These are phyloP conservation scores for Cuculus canorus DNA, from an alignment of 2,797 vertebrate genomes.

Conservation along the genomic window DNA sequence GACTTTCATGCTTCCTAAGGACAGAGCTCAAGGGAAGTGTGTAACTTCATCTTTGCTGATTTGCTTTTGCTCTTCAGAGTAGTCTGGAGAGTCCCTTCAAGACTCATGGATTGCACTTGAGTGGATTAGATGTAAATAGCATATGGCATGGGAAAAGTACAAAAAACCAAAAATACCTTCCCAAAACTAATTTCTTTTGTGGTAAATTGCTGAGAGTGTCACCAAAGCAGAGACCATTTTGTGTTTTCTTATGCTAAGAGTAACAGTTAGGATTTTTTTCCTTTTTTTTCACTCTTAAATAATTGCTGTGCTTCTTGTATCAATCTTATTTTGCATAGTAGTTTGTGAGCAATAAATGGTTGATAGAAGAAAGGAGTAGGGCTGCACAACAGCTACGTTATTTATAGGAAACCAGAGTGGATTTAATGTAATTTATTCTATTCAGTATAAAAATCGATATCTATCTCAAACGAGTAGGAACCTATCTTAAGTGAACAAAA, in stretches of 20 bases:
- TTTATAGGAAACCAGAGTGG: background rate
- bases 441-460: background rate
- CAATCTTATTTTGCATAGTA: background rate
- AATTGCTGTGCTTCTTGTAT: background rate
- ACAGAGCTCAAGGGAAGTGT: constrained; percentile 34
- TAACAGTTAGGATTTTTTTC: background rate
- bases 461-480: background rate
- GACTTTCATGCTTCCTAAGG: constrained; percentile 69
- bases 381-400: background rate
- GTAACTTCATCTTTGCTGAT: constrained; percentile 33
- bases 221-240: background rate
- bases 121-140: background rate
- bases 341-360: background rate
- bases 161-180: background rate
- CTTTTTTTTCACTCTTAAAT: background rate
- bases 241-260: background rate
- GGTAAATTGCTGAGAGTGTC: background rate
- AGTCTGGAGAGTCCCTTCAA: constrained; percentile 20
- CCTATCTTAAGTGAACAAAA: background rate
- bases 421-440: background rate
- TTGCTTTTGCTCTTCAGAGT: constrained; percentile 43
- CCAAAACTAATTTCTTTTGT: background rate
- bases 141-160: background rate
- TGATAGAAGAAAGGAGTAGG: background rate
- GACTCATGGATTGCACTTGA: background rate